Evolutionary conservation across 2,797 vertebrate genomes (phyloP).

Genomic region (Bryconaethiops microstoma): DNA sequence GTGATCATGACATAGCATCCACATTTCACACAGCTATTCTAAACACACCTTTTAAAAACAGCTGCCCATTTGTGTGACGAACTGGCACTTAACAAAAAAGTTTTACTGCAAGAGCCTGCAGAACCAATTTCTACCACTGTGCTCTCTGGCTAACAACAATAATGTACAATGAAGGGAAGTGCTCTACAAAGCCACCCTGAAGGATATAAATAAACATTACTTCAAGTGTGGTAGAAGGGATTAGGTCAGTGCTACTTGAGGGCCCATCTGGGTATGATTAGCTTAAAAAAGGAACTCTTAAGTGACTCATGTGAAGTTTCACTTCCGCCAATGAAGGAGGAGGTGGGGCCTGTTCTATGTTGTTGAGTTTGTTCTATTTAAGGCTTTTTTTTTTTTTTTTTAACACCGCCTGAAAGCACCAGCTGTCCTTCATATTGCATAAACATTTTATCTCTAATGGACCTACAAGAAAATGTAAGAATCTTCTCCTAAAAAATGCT

Average conservation of each 20-base stretch:
- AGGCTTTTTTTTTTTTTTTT: too few relatives aligned
- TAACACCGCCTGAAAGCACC: not conserved
- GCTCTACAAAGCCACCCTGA: not conserved
- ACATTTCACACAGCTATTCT: not conserved
- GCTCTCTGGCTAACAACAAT: not conserved
- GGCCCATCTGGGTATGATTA: conserved; percentile 2
- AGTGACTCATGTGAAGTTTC: conserved; percentile 22
- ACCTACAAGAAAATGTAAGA: not conserved
- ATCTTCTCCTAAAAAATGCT: not conserved
- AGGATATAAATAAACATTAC: conserved; percentile 36
- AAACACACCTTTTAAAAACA: not conserved
- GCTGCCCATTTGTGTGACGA: not conserved
- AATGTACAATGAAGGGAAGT: conserved; percentile 31
- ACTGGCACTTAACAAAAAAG: not conserved
- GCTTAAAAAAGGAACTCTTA: not conserved
- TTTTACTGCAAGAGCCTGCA: not conserved
- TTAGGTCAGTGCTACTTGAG: conserved; percentile 24
- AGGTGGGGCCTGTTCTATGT: not conserved
- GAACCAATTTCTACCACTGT: not conserved
- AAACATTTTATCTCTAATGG: not conserved
- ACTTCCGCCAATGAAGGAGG: conserved; percentile 18
- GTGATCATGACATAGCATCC: too few relatives aligned
- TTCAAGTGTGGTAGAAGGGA: not conserved
- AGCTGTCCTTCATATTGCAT: not conserved
- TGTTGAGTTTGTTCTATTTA: not conserved